Base-by-base conservation (phyloP, 2,888 invertebrate species). In the Eustalomyia histrio region DNA sequence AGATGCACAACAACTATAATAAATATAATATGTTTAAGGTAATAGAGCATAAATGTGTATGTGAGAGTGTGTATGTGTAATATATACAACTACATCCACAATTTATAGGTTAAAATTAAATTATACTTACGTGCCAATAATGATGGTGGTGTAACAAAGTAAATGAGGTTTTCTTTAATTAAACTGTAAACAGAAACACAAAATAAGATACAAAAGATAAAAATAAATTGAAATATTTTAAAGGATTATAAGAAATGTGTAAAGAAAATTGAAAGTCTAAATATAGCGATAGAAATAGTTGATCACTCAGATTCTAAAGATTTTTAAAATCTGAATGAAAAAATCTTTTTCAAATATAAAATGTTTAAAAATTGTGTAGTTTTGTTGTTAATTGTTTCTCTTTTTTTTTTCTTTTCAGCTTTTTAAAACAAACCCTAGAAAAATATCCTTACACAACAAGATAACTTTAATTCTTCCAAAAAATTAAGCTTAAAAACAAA, bases 81-180 rank as follows among this genome's bases (percentile, higher is more conserved):
- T 24, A 7, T 29, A 29, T 29, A 6, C 29, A 3, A 29, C 29
- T 17, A 43, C 65, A 24, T 65, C 24, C 53, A 17, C n/a, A 47
- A 47, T 3, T 65, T 21, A 61, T 5, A 53, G 52, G 29, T 24
- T 24, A 50, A 65, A 76, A 81, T 78, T 74, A 74, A 78, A 81
- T 81, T 78, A 78, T 52, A 81, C 74, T 81, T 81, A 76, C 65
- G 76, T 81, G 80, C 52, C 72, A 68, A 72, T 72, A 43, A 74
- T 52, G 71, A 63, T 64, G 50, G 65, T 60, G 39, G 60, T 67
- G 69, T 18, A 43, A 18, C 12, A n/a, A 29, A 65, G 71, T 29
- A 71, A 71, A 78, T 78, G 71, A 71, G 71, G 53, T 55, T 67
- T 71, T 55, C 65, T 53, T 72, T 72, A 64, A 78, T 64, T 67